Conservation (phyloP, 2,888 invertebrate species). For the Agapostemon virescens region DNA sequence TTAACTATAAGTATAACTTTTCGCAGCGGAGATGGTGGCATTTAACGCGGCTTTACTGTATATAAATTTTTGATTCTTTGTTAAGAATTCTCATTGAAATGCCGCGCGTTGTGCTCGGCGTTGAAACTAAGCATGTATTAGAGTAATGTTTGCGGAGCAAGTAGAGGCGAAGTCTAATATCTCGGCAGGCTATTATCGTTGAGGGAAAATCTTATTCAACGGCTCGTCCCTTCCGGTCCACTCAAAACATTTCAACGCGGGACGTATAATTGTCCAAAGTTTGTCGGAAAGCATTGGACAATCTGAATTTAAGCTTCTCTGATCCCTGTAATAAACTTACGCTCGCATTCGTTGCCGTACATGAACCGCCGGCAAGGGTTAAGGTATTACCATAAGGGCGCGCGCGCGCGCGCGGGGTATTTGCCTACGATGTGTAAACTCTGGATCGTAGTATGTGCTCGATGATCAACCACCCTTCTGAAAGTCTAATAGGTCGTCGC, state of each 20-base stretch:
- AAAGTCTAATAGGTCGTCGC: constrained; percentile 72
- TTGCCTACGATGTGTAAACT: constrained; percentile 74
- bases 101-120: too few relatives aligned
- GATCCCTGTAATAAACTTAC: constrained; percentile 71
- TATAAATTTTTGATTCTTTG: too few relatives aligned
- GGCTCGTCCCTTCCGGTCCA: constrained; percentile 1
- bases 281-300: constrained; percentile 50
- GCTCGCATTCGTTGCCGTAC: constrained; percentile 64
- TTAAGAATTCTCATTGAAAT: too few relatives aligned
- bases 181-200: constrained; percentile 19
- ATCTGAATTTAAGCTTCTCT: constrained; percentile 67
- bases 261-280: constrained; percentile 59
- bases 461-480: constrained; percentile 73
- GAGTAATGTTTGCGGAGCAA: background rate
- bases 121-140: background rate
- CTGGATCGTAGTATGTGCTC: constrained; percentile 70
- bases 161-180: constrained; percentile 23
- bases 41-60: too few relatives aligned
- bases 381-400: constrained; percentile 65
- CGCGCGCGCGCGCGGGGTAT: constrained; percentile 54
- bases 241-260: constrained; percentile 33
- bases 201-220: constrained; percentile 19
- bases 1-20: too few relatives aligned
- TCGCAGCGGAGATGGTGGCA: too few relatives aligned
- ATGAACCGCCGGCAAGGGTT: constrained; percentile 50